These are phyloP conservation scores for Myopa tessellatipennis DNA, from an alignment of 2,888 invertebrate genomes.

Conservation along the genomic window DNA sequence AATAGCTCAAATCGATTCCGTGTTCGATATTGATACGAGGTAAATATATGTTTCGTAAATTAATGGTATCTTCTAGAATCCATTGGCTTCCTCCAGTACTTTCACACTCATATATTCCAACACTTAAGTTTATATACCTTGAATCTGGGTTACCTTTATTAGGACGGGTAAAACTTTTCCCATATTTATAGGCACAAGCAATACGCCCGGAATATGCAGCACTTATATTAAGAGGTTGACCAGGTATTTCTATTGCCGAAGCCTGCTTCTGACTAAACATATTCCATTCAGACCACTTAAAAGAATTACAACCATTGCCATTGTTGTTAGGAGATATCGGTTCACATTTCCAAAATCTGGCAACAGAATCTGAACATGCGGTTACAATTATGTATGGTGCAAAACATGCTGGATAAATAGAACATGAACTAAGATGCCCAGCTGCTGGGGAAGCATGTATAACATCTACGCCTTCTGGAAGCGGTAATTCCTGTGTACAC, in stretches of 20 bases:
- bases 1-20: conserved; percentile 84
- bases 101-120: conserved; percentile 99
- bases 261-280: conserved; percentile 81
- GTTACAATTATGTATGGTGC: conserved; percentile 97
- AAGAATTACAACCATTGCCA: conserved; percentile 61
- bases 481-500: conserved; percentile 86
- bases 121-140: conserved; percentile 88
- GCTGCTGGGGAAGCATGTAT: conserved; percentile 95
- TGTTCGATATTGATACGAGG: conserved; percentile 85
- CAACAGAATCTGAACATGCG: conserved; percentile 92
- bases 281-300: conserved; percentile 89
- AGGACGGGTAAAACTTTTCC: conserved; percentile 86
- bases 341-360: conserved; percentile 85
- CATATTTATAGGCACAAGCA: conserved; percentile 96
- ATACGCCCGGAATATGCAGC: conserved; percentile 98
- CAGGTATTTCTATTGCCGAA: conserved; percentile 79
- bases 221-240: conserved; percentile 90
- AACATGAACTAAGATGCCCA: conserved; percentile 96
- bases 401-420: conserved; percentile 98
- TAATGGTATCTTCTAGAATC: conserved; percentile 95
- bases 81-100: conserved; percentile 96
- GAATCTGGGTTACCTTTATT: conserved; percentile 81
- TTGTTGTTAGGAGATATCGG: conserved; percentile 44
- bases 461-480: conserved; percentile 92
- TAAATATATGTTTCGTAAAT: conserved; percentile 90